Conservation (phyloP, 2,113 vertebrate species). For the Callorhinus ursinus region DNA sequence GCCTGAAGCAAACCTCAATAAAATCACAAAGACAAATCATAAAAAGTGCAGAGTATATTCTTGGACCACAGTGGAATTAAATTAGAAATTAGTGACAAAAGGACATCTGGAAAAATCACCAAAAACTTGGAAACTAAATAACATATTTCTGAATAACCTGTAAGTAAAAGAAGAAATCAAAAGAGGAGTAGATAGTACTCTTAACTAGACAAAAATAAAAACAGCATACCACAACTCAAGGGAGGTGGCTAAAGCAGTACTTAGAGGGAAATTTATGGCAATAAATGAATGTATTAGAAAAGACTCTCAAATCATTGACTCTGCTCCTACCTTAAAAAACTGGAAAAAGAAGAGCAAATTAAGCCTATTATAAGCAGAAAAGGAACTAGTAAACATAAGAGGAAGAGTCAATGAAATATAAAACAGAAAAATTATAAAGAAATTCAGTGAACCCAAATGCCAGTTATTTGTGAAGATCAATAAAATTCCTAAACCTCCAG, state of each 20-base stretch:
- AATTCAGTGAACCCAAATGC: background rate
- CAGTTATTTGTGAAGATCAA: background rate
- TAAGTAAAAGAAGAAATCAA: background rate
- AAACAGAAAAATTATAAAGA: background rate
- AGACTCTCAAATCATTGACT: background rate
- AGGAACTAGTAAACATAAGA: background rate
- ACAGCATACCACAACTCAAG: background rate
- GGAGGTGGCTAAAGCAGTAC: background rate
- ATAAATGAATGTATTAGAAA: background rate
- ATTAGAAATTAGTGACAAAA: slow-evolving; percentile 51
- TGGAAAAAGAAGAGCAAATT: background rate
- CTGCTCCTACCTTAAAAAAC: background rate
- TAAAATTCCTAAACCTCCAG: background rate
- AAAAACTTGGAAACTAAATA: slow-evolving; percentile 50
- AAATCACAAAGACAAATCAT: slow-evolving; percentile 37
- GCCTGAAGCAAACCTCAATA: background rate
- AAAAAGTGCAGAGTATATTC: background rate
- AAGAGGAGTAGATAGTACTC: slow-evolving; percentile 17
- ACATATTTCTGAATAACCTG: background rate
- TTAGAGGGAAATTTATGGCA: background rate
- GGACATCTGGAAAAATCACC: slow-evolving; percentile 9
- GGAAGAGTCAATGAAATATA: background rate
- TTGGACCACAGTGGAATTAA: slow-evolving; percentile 2
- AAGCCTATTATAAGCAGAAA: background rate
- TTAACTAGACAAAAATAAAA: slow-evolving; percentile 40